A percentile compares a stretch with the other conserved stretches of the same genome.
Evolutionary conservation across 2,888 invertebrate genomes (phyloP).

Genomic region (Cryptus viduatorius): DNA sequence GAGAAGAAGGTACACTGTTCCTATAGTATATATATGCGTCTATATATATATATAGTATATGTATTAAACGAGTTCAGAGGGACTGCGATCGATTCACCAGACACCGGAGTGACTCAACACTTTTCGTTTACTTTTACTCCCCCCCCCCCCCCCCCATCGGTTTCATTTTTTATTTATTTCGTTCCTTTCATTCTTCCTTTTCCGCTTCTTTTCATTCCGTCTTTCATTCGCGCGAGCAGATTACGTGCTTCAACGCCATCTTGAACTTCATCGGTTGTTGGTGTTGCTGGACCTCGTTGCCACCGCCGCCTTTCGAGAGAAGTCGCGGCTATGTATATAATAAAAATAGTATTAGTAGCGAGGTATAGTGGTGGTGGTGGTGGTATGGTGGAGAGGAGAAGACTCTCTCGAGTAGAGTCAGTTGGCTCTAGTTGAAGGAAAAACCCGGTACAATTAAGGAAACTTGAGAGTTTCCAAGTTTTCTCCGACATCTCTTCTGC

Average conservation of each 20-base stretch:
- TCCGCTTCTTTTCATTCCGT: conserved; percentile 24
- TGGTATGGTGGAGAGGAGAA: conserved; percentile 24
- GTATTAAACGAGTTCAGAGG: not conserved
- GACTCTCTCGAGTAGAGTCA: conserved; percentile 34
- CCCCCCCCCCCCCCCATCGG: not conserved
- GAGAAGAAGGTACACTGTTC: conserved; percentile 6
- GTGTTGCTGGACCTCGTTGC: conserved; percentile 17
- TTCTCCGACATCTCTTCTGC: conserved; percentile 63
- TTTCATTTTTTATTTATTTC: conserved; percentile 17
- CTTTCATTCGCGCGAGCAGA: conserved; percentile 51
- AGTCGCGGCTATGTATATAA: conserved; percentile 14
- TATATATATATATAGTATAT: not conserved
- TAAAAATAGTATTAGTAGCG: conserved; percentile 1
- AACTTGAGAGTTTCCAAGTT: conserved; percentile 71
- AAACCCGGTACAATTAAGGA: conserved; percentile 70
- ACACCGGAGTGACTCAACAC: conserved; percentile 28
- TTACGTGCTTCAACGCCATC: conserved; percentile 61
- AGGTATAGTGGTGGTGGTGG: not conserved
- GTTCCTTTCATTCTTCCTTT: conserved; percentile 13
- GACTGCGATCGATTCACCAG: conserved; percentile 14
- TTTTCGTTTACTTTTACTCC: conserved; percentile 25
- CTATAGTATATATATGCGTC: not conserved
- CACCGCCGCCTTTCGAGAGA: not conserved
- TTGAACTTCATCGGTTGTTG: conserved; percentile 49
- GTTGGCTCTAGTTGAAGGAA: conserved; percentile 53